phyloP scores from a whole-genome alignment of 2,888 invertebrate genomes.

The Stomorhina lunata region DNA sequence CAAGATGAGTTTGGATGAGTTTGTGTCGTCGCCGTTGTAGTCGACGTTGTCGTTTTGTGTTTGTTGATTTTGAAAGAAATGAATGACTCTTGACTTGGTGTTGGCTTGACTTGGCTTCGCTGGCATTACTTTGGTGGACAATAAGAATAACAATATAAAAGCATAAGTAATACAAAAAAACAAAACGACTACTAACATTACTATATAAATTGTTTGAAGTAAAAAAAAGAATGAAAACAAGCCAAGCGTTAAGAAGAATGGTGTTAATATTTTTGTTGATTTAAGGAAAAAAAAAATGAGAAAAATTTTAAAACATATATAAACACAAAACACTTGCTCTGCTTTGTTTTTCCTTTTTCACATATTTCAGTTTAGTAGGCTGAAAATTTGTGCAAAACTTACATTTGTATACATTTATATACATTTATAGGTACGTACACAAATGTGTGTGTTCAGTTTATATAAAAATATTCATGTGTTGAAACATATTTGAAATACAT shows the following conservation, averaged over 20 bases:
- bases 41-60: slow-evolving; percentile 29
- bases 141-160: background rate
- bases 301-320: slow-evolving; percentile 31
- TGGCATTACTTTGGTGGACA: slow-evolving; percentile 48
- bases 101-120: slow-evolving; percentile 38
- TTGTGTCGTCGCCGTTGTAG: background rate
- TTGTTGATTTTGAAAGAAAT: slow-evolving; percentile 58
- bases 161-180: background rate
- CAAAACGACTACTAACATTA: background rate
- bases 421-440: background rate
- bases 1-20: background rate
- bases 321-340: slow-evolving; percentile 42
- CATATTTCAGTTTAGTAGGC: slow-evolving; percentile 1
- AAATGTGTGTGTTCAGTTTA: background rate
- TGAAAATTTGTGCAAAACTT: background rate
- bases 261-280: slow-evolving; percentile 38
- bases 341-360: slow-evolving; percentile 15
- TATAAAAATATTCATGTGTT: no score
- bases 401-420: background rate
- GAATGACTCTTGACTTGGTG: slow-evolving; percentile 59
- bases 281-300: background rate
- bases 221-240: slow-evolving; percentile 20
- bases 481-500: background rate
- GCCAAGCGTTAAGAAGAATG: slow-evolving; percentile 28
- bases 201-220: background rate